Evolutionary conservation across 2,113 vertebrate genomes (phyloP), one percentile per base, ranked within the genome.

Genomic region (Bos javanicus): DNA sequence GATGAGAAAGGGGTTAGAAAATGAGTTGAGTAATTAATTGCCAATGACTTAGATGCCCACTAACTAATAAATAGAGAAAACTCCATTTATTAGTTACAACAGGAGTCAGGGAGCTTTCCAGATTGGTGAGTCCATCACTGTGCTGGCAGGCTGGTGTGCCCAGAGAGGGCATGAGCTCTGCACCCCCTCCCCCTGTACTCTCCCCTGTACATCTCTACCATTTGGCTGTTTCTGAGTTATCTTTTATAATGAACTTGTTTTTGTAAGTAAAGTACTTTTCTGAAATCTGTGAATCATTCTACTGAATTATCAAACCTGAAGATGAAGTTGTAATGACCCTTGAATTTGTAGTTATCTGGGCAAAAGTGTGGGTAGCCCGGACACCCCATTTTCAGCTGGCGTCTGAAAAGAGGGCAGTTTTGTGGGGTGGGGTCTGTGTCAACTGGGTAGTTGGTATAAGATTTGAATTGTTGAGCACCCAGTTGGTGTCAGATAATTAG

Each of bases 111-210:
- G 39, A 60, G 4, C 28, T 89, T 87, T n/a, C 25, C 4, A 17
- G 17, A 6, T 56, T 67, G 30, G 8, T 59, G n/a, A 67, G 2
- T 43, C n/a, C 9, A 19, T 60, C 6, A 4, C 12, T 54, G 28
- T 56, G 16, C 48, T 33, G 25, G 25, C 26, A 43, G 33, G 21
- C 25, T 76, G 26, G 3, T 36, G 52, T 85, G 30, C 43, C 8
- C 26, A 13, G n/a, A 76, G 16, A 50, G 21, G 13, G 13, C 33
- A 7, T 7, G 39, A 19, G 9, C 3, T 80, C 15, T 78, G 6
- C 1, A 36, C 11, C 15, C 0, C 1, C 9, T 19, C n/a, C 2
- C 7, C 43, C 5, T 6, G 8, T 10, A 30, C 7, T 7, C 76
- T 78, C 4, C 19, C 16, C 21, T 43, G 4, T 26, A 4, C 5